phyloP scores from a whole-genome alignment of 2,888 invertebrate genomes.

The Ormyrus pomaceus region DNA sequence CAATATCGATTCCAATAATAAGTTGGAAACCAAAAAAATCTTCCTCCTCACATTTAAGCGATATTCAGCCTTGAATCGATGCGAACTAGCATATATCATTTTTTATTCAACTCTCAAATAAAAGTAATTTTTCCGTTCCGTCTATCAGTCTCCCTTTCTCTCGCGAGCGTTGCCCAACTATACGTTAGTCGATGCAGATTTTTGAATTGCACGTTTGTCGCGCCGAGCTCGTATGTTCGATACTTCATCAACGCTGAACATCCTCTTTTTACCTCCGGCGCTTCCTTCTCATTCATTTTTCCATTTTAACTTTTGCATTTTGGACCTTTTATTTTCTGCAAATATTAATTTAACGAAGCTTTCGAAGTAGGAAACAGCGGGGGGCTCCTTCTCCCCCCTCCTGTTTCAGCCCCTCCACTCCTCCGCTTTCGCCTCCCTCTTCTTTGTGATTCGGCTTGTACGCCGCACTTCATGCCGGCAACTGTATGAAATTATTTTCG shows the following conservation, averaged over 20 bases:
- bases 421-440: conserved; percentile 19
- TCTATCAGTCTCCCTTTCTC: neutral
- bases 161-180: conserved; percentile 60
- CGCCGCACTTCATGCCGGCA: conserved; percentile 41
- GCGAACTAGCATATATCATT: too few species aligned
- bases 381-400: neutral
- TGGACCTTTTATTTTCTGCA: conserved; percentile 37
- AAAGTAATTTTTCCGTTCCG: conserved; percentile 1
- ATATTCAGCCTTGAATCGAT: too few species aligned
- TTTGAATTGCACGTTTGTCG: conserved; percentile 45
- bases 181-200: conserved; percentile 50
- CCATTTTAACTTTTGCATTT: conserved; percentile 35
- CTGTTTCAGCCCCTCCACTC: neutral
- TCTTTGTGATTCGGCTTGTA: conserved; percentile 25
- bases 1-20: too few species aligned
- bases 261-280: conserved; percentile 11
- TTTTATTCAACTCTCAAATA: too few species aligned
- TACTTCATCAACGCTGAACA: conserved; percentile 35
- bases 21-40: too few species aligned
- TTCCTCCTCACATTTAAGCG: too few species aligned
- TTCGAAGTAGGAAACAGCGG: conserved; percentile 21
- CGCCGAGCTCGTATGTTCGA: conserved; percentile 21
- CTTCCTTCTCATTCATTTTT: conserved; percentile 29
- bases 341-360: conserved; percentile 54
- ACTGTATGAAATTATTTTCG: conserved; percentile 63